phyloP scores from a whole-genome alignment of 1,140 invertebrate species.

The Lanistes nyassanus region DNA sequence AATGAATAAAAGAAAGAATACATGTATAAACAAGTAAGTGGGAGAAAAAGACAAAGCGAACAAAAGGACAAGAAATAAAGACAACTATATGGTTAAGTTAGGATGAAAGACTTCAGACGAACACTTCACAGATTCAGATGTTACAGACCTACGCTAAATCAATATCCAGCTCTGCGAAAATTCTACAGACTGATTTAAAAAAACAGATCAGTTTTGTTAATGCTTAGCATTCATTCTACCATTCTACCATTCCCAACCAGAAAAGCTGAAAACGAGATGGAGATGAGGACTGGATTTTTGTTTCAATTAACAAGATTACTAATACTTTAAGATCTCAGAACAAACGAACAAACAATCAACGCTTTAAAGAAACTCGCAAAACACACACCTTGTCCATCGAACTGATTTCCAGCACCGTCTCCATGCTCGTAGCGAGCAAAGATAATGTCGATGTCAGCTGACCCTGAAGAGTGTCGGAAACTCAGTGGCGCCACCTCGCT shows the following conservation, averaged over 20 bases:
- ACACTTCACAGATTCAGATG: too few relatives aligned
- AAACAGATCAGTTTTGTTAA: background rate
- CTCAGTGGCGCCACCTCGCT: conserved; percentile 1
- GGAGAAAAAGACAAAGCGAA: background rate
- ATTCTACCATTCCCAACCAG: background rate
- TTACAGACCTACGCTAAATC: too few relatives aligned
- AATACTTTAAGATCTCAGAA: background rate
- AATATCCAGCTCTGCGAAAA: too few relatives aligned
- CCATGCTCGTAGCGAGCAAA: conserved; percentile 3
- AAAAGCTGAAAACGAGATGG: background rate
- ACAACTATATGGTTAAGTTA: conserved; percentile 6
- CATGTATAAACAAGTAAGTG: background rate
- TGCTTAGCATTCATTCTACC: background rate
- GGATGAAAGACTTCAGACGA: too few relatives aligned
- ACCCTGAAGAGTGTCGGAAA: conserved; percentile 6
- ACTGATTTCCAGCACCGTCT: conserved; percentile 19
- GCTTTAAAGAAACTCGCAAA: background rate
- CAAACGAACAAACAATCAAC: conserved; percentile 4
- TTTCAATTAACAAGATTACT: background rate
- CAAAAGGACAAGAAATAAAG: background rate
- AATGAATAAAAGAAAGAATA: too few relatives aligned
- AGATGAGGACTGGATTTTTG: background rate
- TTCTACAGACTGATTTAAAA: background rate
- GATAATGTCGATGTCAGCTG: background rate
- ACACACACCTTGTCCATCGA: conserved; percentile 17